Evolutionary conservation across 2,888 invertebrate species (phyloP).

Genomic region (Apotomis turbidana): DNA sequence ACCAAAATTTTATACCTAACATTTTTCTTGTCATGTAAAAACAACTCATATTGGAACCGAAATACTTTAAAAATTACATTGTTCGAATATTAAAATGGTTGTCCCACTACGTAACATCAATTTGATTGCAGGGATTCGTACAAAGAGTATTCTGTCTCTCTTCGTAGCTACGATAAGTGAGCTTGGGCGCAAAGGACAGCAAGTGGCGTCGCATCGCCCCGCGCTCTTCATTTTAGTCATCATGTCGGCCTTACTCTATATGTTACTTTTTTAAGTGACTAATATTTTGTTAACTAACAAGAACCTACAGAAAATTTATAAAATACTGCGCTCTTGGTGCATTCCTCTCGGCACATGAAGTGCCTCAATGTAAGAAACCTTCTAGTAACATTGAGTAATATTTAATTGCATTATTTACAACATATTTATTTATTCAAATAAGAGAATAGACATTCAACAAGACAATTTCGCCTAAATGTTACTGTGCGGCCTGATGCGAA

Average conservation of each 20-base stretch:
- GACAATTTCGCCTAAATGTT: constrained; percentile 56
- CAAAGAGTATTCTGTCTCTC: neutral
- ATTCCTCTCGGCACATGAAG: constrained; percentile 49
- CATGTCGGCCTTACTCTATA: constrained; percentile 57
- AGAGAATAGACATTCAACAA: constrained; percentile 62
- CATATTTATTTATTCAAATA: constrained; percentile 51
- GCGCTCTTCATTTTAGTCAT: constrained; percentile 52
- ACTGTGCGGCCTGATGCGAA: constrained; percentile 66
- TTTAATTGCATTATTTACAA: constrained; percentile 71
- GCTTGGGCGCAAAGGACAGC: constrained; percentile 17
- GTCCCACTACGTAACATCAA: neutral
- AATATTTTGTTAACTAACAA: constrained; percentile 65
- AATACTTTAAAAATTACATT: constrained; percentile 25
- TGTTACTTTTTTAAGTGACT: constrained; percentile 61
- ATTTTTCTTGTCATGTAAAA: constrained; percentile 18
- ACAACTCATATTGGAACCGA: constrained; percentile 19
- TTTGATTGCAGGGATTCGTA: neutral
- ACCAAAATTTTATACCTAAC: constrained; percentile 48
- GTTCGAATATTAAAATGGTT: constrained; percentile 12
- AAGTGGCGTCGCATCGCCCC: constrained; percentile 1
- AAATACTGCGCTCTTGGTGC: constrained; percentile 71
- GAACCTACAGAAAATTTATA: constrained; percentile 60
- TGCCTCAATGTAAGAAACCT: constrained; percentile 55
- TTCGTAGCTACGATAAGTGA: constrained; percentile 7
- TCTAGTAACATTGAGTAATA: constrained; percentile 60